A percentile compares a stretch with the other conserved stretches of the same genome.
Evolutionary conservation across 2,113 vertebrate genomes (phyloP).

Genomic region (Polyodon spathula): DNA sequence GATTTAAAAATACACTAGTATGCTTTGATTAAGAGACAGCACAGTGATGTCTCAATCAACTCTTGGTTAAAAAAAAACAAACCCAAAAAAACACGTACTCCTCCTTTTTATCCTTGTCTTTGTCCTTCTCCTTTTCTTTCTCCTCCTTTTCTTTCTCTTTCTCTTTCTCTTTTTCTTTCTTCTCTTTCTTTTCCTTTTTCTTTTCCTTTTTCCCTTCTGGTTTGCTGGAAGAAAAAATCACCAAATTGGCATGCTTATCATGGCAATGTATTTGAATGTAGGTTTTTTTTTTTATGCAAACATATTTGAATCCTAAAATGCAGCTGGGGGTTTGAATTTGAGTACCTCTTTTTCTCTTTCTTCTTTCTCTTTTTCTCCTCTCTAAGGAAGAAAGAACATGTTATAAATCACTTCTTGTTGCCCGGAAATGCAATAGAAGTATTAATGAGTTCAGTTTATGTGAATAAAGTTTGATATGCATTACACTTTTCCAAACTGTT

Average conservation of each 20-base stretch:
- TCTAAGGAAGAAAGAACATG: slow-evolving; percentile 33
- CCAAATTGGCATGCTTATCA: background rate
- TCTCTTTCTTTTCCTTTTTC: slow-evolving; percentile 41
- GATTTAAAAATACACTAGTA: background rate
- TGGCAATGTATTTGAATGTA: background rate
- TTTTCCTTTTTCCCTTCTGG: slow-evolving; percentile 41
- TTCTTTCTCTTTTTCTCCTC: slow-evolving; percentile 63
- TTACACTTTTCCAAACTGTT: too few species aligned
- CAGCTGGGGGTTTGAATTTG: background rate
- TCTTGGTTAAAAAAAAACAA: background rate
- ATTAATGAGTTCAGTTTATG: too few species aligned
- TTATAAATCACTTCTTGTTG: background rate
- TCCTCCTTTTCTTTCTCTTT: slow-evolving; percentile 49
- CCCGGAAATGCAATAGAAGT: background rate
- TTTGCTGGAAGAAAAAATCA: slow-evolving; percentile 45
- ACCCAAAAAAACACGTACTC: slow-evolving; percentile 46
- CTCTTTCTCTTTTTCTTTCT: slow-evolving; percentile 49
- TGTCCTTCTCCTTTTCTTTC: slow-evolving; percentile 30
- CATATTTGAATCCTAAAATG: background rate
- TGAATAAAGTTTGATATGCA: too few species aligned
- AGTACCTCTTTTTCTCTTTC: slow-evolving; percentile 55
- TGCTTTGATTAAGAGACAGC: background rate
- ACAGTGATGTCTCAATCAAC: background rate
- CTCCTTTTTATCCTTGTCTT: slow-evolving; percentile 55
- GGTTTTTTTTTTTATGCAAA: too few species aligned